phyloP scores from a whole-genome alignment of 1,140 invertebrate species.

The Tetramorium parvispinum region DNA sequence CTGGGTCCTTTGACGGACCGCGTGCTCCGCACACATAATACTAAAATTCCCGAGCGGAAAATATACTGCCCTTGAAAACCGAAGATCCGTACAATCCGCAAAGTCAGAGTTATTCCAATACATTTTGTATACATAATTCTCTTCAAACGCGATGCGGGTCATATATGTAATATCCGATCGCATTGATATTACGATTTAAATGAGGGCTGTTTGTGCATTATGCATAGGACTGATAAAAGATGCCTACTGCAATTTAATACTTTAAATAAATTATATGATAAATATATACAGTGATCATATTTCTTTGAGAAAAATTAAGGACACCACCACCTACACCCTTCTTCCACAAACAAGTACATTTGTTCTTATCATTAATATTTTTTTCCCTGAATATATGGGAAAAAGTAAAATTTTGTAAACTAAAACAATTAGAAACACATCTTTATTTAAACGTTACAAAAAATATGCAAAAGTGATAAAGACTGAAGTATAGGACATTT shows the following conservation, averaged over 20 bases:
- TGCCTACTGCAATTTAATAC: neutral
- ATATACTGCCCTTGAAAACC: slow-evolving; percentile 49
- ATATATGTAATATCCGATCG: neutral
- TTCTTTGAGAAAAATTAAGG: too few relatives aligned
- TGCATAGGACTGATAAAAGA: neutral
- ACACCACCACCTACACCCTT: too few relatives aligned
- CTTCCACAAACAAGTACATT: too few relatives aligned
- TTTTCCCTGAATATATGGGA: too few relatives aligned
- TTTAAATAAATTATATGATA: neutral
- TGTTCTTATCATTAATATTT: too few relatives aligned
- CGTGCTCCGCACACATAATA: slow-evolving; percentile 45
- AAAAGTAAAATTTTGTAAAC: too few relatives aligned
- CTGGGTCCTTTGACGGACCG: slow-evolving; percentile 59
- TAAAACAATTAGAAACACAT: too few relatives aligned
- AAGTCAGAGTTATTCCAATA: slow-evolving; percentile 9
- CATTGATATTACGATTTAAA: neutral
- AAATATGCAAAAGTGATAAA: too few relatives aligned
- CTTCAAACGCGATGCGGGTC: neutral
- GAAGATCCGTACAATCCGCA: neutral
- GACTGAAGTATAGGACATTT: too few relatives aligned
- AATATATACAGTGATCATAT: too few relatives aligned
- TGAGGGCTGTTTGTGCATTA: neutral
- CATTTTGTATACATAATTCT: neutral
- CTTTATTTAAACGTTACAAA: too few relatives aligned
- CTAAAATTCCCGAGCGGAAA: slow-evolving; percentile 59